phyloP scores from a whole-genome alignment of 2,113 vertebrate species.

The Epinephelus fuscoguttatus region DNA sequence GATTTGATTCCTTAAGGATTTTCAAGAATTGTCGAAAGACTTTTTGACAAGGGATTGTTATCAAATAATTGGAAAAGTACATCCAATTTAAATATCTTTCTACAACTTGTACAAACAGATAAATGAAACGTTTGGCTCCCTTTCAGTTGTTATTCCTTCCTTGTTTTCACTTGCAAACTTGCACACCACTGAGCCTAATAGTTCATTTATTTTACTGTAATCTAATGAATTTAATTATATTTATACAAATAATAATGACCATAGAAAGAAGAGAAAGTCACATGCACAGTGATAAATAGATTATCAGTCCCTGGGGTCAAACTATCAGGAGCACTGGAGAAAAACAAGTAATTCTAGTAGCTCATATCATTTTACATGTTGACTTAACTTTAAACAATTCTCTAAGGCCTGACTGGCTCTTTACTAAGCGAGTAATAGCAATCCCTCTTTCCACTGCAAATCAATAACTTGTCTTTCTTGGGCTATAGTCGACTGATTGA shows the following conservation, averaged over 20 bases:
- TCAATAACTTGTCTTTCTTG: constrained; percentile 53
- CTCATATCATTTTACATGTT: constrained; percentile 28
- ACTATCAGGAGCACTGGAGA: constrained; percentile 9
- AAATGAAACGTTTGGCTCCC: constrained; percentile 33
- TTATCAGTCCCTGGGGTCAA: constrained; percentile 2
- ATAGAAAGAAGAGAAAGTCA: not conserved
- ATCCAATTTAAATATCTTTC: constrained; percentile 72
- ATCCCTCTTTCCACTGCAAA: constrained; percentile 26
- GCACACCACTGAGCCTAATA: not conserved
- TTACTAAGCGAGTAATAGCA: constrained; percentile 7
- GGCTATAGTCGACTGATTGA: constrained; percentile 42
- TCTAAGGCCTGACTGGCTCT: not conserved
- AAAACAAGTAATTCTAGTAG: constrained; percentile 19
- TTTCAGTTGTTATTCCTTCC: constrained; percentile 13
- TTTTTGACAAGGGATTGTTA: constrained; percentile 77
- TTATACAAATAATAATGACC: not conserved
- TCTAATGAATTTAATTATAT: not conserved
- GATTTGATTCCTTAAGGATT: constrained; percentile 74
- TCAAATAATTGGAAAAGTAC: constrained; percentile 83
- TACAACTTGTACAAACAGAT: constrained; percentile 59
- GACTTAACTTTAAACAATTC: constrained; percentile 18
- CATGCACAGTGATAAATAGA: constrained; percentile 16
- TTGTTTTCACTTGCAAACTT: constrained; percentile 12
- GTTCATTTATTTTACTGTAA: constrained; percentile 8
- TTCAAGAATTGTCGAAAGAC: constrained; percentile 65